A percentile compares a stretch with the other conserved stretches of the same genome.
These are phyloP conservation scores for Otolemur garnettii DNA, from an alignment of 2,113 vertebrate species.

Conservation along the genomic window DNA sequence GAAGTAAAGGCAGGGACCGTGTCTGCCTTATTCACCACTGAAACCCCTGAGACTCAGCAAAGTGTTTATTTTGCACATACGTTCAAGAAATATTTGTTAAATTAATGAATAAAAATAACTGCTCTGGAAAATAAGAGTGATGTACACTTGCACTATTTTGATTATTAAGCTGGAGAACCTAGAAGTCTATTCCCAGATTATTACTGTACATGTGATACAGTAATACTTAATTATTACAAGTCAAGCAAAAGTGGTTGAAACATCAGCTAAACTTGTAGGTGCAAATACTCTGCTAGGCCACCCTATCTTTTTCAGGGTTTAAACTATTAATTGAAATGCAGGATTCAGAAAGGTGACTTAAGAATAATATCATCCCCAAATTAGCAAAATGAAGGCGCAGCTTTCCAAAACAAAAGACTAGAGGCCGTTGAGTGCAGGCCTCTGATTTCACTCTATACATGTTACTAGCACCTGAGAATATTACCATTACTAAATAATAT, in stretches of 20 bases:
- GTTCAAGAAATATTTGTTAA: neutral
- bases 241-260: neutral
- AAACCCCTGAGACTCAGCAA: neutral
- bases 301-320: neutral
- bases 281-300: neutral
- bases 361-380: neutral
- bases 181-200: neutral
- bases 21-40: neutral
- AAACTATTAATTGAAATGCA: neutral
- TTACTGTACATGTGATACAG: neutral
- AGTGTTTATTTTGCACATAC: neutral
- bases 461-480: neutral
- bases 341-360: neutral
- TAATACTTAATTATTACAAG: neutral
- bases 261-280: neutral
- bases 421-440: neutral
- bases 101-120: neutral
- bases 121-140: neutral
- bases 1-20: neutral
- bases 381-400: neutral
- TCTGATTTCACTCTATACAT: neutral
- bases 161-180: neutral
- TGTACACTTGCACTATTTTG: neutral
- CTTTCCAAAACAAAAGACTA: neutral
- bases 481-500: neutral